These are phyloP conservation scores for Vicugna pacos DNA, from an alignment of 2,113 vertebrate genomes.

Conservation along the genomic window DNA sequence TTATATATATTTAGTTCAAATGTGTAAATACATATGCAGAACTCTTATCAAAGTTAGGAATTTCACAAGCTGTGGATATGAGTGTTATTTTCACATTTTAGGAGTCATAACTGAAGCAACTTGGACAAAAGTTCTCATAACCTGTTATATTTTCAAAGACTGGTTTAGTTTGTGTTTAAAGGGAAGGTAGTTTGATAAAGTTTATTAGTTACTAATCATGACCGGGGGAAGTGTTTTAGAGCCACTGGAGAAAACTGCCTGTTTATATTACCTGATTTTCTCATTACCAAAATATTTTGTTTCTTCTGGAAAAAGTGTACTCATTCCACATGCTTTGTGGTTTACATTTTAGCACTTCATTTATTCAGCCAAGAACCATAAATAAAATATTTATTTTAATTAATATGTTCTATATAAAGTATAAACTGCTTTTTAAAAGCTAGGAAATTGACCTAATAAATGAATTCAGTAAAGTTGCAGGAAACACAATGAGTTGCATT, in stretches of 20 bases:
- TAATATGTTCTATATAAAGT: background rate
- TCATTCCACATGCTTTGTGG: background rate
- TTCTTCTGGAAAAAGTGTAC: background rate
- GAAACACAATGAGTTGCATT: background rate
- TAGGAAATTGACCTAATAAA: background rate
- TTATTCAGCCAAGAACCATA: background rate
- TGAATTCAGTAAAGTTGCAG: background rate
- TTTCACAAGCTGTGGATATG: background rate
- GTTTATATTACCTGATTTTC: background rate
- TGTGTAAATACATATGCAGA: background rate
- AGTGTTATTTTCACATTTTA: constrained; percentile 25
- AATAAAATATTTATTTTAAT: background rate
- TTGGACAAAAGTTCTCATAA: constrained; percentile 25
- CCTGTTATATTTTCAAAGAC: background rate
- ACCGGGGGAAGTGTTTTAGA: background rate
- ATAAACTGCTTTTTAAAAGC: background rate
- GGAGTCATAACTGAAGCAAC: background rate
- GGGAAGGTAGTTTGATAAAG: background rate
- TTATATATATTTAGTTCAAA: background rate
- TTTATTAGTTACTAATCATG: background rate
- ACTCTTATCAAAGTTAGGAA: background rate
- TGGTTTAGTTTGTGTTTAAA: background rate
- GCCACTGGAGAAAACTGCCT: background rate
- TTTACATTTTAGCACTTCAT: constrained; percentile 18
- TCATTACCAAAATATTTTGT: background rate